Conservation (phyloP, 1,140 invertebrate genomes). For the Chlorops oryzae region DNA sequence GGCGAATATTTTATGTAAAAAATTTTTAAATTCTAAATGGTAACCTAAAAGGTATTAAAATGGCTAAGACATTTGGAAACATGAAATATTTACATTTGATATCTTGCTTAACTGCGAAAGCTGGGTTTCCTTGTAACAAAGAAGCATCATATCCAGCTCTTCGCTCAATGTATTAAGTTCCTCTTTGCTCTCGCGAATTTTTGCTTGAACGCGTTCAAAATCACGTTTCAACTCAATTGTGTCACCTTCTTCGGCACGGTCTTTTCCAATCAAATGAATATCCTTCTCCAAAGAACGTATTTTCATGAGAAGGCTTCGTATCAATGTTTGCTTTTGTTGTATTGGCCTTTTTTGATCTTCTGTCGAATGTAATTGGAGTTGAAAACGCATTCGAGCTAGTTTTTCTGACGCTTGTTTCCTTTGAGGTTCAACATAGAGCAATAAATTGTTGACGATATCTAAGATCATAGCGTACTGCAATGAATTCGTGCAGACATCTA, state of each 20-base stretch:
- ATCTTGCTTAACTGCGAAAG: slow-evolving; percentile 58
- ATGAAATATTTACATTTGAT: slow-evolving; percentile 40
- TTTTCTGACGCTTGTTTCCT: slow-evolving; percentile 85
- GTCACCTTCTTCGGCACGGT: slow-evolving; percentile 65
- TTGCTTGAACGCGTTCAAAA: slow-evolving; percentile 59
- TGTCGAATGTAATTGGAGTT: slow-evolving; percentile 80
- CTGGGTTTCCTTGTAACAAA: slow-evolving; percentile 83
- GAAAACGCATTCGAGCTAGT: slow-evolving; percentile 86
- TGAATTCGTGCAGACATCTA: slow-evolving; percentile 96
- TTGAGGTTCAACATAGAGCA: slow-evolving; percentile 94
- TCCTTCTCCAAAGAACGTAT: slow-evolving; percentile 82
- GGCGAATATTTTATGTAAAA: too few species aligned
- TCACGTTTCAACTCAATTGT: slow-evolving; percentile 64
- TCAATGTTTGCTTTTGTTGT: slow-evolving; percentile 81
- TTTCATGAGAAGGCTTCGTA: slow-evolving; percentile 73
- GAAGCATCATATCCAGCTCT: slow-evolving; percentile 85
- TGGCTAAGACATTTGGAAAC: too few species aligned
- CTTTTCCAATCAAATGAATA: slow-evolving; percentile 81
- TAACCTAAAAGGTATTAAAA: too few species aligned
- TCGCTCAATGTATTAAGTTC: slow-evolving; percentile 79
- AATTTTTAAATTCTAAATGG: too few species aligned
- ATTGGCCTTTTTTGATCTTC: slow-evolving; percentile 90
- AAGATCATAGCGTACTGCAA: slow-evolving; percentile 92
- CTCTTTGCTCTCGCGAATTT: slow-evolving; percentile 88
- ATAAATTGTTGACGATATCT: slow-evolving; percentile 94